phyloP scores from a whole-genome alignment of 37 sponge, comb jelly and placozoan species.

The Haliclona indistincta region DNA sequence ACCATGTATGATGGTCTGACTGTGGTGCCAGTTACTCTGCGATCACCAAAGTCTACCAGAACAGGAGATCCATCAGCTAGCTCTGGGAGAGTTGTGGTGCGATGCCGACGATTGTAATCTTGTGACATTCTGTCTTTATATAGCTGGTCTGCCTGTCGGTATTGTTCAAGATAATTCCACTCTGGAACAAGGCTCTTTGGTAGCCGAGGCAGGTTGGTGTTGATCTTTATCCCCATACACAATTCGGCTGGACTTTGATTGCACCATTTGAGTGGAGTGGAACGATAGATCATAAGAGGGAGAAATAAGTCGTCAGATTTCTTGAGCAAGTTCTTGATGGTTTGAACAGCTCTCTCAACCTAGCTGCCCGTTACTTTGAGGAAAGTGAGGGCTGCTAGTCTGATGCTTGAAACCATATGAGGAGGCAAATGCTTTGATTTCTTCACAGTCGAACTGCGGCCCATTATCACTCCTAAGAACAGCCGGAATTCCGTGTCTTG shows the following conservation, averaged over 20 bases:
- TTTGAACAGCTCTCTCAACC: slow-evolving; percentile 35
- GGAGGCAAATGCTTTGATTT: slow-evolving; percentile 11
- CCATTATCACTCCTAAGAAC: slow-evolving; percentile 35
- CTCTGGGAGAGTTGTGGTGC: no score
- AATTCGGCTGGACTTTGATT: slow-evolving; percentile 42
- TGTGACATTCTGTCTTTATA: slow-evolving; percentile 9
- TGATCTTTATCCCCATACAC: slow-evolving; percentile 51
- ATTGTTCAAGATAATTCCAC: slow-evolving; percentile 37
- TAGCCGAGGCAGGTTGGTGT: slow-evolving; percentile 15
- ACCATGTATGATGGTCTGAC: no score
- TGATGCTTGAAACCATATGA: slow-evolving; percentile 14
- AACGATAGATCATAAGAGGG: slow-evolving; percentile 33
- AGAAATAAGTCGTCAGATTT: slow-evolving; percentile 16
- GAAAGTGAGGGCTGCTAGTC: slow-evolving; percentile 48
- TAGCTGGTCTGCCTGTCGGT: slow-evolving; percentile 8
- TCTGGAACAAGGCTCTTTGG: slow-evolving; percentile 12
- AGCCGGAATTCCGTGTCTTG: slow-evolving; percentile 37
- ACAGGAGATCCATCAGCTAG: no score
- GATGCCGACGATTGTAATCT: not conserved
- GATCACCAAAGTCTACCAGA: no score
- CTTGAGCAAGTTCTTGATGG: slow-evolving; percentile 31
- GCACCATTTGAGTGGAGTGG: slow-evolving; percentile 70
- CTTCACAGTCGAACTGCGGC: slow-evolving; percentile 31
- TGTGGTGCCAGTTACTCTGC: no score
- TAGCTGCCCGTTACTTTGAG: slow-evolving; percentile 51